These are phyloP conservation scores for Acleris laterana DNA, from an alignment of 2,888 invertebrate genomes.

Conservation along the genomic window DNA sequence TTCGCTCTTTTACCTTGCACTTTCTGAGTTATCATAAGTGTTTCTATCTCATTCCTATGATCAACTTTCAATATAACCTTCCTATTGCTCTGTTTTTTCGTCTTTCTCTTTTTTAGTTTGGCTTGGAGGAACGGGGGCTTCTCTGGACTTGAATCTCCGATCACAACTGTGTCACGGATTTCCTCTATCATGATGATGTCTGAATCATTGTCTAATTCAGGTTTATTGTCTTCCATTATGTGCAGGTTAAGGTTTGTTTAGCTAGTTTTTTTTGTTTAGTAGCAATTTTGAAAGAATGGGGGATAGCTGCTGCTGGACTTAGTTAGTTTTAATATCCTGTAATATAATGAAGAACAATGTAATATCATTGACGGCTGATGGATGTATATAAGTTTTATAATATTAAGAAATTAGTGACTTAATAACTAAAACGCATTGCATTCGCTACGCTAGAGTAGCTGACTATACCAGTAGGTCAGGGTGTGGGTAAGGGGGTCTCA, in stretches of 20 bases:
- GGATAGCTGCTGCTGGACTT: no score
- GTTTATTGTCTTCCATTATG: slow-evolving; percentile 24
- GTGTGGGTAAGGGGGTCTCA: no score
- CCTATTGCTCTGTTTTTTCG: slow-evolving; percentile 13
- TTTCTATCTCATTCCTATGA: slow-evolving; percentile 31
- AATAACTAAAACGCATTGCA: no score
- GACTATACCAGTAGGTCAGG: no score
- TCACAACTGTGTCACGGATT: slow-evolving; percentile 1
- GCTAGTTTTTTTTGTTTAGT: background rate
- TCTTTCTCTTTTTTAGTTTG: slow-evolving; percentile 5
- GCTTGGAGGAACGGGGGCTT: background rate
- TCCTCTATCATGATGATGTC: slow-evolving; percentile 23
- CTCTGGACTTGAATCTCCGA: slow-evolving; percentile 6
- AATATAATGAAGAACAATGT: no score
- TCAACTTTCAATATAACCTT: background rate
- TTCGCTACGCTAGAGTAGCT: no score
- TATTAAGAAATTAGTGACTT: no score
- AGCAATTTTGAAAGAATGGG: no score
- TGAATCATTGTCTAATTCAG: slow-evolving; percentile 7
- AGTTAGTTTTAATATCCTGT: no score
- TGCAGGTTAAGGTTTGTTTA: background rate
- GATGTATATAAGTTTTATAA: no score
- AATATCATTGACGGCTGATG: no score
- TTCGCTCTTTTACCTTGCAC: slow-evolving; percentile 41
- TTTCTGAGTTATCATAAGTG: slow-evolving; percentile 43